Base-by-base conservation (phyloP, 2,888 invertebrate species). In the Sphaeridia pumilis region DNA sequence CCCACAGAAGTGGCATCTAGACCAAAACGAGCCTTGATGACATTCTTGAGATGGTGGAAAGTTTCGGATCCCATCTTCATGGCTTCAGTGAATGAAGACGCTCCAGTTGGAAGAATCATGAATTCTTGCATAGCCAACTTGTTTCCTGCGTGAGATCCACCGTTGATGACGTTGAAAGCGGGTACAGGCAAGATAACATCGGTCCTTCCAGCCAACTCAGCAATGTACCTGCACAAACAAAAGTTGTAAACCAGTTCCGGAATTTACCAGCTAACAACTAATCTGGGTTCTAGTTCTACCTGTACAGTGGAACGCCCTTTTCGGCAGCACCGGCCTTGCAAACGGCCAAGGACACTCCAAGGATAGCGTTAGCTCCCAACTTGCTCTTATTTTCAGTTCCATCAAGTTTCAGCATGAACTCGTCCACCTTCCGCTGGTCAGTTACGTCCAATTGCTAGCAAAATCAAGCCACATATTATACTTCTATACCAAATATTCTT, bases 161-260 rank as follows among this genome's bases (percentile, higher is more conserved):
- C 98, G 69, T 98, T 99, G 75, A 99, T 98, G 20, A 95, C 95
- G 70, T 98, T 98, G 74, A 99, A 94, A 42, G 95, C 94, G 41
- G 98, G 98, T 2, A 90, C 89, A 3, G 98, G 98, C 56, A 99
- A 76, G 56, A 97, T 81, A 67, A 98, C 85, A 34, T 90, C 77
- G 58, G 75, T 78, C 69, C 89, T 92, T 62, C 92, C 93, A 65
- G 97, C 87, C 68, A 98, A 78, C 69, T 95, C 90, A 57, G 97
- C 97, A 67, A 99, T 83, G 73, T 98, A 92, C 65, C 78, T n/a
- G n/a, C n/a, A n/a, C n/a, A n/a, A n/a, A n/a, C n/a, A n/a, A n/a
- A n/a, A n/a, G n/a, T n/a, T n/a, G n/a, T n/a, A n/a, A n/a, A n/a
- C n/a, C n/a, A 17, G 20, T 21, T 46, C 27, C 41, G 17, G 7